Evolutionary conservation across 2,797 vertebrate genomes (phyloP).

Genomic region (Chelmon rostratus): DNA sequence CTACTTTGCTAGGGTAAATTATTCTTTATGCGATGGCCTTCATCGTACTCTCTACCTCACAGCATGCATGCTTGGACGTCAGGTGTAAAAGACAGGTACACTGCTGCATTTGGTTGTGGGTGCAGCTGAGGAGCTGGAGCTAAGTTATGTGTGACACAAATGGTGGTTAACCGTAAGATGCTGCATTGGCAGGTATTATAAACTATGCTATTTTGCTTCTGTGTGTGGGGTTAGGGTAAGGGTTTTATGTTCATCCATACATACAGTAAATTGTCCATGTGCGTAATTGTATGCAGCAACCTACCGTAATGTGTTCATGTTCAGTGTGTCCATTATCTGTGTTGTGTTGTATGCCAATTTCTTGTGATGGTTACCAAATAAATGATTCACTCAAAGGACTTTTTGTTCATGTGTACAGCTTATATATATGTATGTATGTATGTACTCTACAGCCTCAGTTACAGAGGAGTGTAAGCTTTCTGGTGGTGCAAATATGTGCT

Average conservation of each 20-base stretch:
- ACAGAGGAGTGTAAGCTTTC: not conserved
- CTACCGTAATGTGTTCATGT: conserved; percentile 9
- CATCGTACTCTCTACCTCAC: not conserved
- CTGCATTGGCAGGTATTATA: not conserved
- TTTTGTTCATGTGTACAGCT: not conserved
- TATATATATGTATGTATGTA: too few species aligned
- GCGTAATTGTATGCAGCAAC: not conserved
- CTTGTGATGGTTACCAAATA: conserved; percentile 34
- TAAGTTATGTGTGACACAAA: not conserved
- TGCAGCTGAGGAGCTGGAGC: conserved; percentile 4
- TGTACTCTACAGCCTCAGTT: too few species aligned
- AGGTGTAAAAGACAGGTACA: not conserved
- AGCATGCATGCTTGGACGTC: too few species aligned
- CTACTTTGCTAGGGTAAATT: too few species aligned
- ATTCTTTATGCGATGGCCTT: not conserved
- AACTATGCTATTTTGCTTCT: not conserved
- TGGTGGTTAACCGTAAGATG: not conserved
- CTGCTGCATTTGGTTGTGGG: conserved; percentile 5
- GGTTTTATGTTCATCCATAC: not conserved
- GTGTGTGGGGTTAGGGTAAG: not conserved
- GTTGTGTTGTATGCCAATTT: conserved; percentile 15
- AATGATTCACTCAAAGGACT: conserved; percentile 10
- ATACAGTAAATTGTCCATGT: not conserved
- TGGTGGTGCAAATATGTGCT: not conserved
- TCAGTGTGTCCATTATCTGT: not conserved